These are phyloP conservation scores for Discoglossus pictus DNA, from an alignment of 2,797 vertebrate species.

Conservation along the genomic window DNA sequence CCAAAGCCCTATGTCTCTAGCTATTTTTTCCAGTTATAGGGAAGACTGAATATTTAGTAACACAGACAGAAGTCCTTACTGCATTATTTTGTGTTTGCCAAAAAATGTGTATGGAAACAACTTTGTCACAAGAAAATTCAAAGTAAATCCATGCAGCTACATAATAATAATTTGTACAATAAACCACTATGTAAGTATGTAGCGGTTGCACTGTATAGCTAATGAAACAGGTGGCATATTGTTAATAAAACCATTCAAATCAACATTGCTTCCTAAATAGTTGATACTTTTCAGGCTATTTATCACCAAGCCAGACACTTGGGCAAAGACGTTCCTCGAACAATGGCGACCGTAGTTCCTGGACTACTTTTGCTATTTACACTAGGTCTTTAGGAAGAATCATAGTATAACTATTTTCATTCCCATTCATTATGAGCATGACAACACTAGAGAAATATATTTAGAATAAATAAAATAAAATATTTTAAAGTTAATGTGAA, in stretches of 20 bases:
- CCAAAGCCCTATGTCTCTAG: background rate
- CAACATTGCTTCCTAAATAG: background rate
- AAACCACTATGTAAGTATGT: conserved; percentile 14
- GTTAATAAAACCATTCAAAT: conserved; percentile 34
- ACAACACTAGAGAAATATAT: no score
- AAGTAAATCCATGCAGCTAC: background rate
- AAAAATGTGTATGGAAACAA: conserved; percentile 10
- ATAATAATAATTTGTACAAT: conserved; percentile 8
- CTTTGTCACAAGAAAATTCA: background rate
- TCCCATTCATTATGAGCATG: no score
- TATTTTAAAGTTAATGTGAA: no score
- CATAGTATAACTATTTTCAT: no score
- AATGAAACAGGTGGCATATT: conserved; percentile 16
- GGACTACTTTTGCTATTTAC: no score
- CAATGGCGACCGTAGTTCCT: no score
- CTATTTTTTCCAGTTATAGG: conserved; percentile 1
- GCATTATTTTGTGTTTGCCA: conserved; percentile 19
- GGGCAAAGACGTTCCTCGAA: no score
- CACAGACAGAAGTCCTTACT: background rate
- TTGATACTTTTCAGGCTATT: background rate
- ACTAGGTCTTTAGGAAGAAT: no score
- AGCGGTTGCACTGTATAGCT: conserved; percentile 29
- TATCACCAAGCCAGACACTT: no score
- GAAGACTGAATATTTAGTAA: conserved; percentile 8
- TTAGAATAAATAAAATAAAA: no score